These are phyloP conservation scores for Zelostemma sp. DNA, from an alignment of 1,140 invertebrate genomes.

Conservation along the genomic window DNA sequence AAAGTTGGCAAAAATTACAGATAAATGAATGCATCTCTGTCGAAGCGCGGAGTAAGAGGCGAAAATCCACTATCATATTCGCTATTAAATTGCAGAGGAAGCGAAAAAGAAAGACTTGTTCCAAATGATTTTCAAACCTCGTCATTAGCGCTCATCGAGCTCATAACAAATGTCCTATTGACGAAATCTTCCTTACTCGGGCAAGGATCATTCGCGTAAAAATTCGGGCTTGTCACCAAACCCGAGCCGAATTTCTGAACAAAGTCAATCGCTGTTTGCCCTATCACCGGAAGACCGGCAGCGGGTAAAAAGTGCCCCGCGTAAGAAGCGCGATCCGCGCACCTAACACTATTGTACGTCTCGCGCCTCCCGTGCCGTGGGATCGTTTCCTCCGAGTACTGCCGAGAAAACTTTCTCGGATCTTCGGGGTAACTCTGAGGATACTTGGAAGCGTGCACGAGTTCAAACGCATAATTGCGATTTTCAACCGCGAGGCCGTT, in stretches of 20 bases:
- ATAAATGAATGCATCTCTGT: too few relatives aligned
- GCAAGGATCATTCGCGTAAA: slow-evolving; percentile 18
- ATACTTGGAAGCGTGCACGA: slow-evolving; percentile 54
- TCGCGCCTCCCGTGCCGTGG: slow-evolving; percentile 44
- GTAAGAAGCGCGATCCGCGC: slow-evolving; percentile 50
- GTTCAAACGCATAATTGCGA: slow-evolving; percentile 54
- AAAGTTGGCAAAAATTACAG: too few relatives aligned
- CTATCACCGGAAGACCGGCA: slow-evolving; percentile 62
- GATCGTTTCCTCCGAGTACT: slow-evolving; percentile 60
- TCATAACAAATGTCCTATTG: slow-evolving; percentile 56
- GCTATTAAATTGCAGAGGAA: too few relatives aligned
- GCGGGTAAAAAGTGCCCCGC: slow-evolving; percentile 16
- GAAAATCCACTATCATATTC: too few relatives aligned
- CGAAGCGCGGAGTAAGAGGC: too few relatives aligned
- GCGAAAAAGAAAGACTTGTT: too few relatives aligned
- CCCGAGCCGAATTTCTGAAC: slow-evolving; percentile 64
- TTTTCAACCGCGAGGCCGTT: slow-evolving; percentile 58
- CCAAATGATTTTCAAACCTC: slow-evolving; percentile 49
- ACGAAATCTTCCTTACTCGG: slow-evolving; percentile 52
- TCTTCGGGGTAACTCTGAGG: slow-evolving; percentile 59
- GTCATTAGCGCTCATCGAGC: slow-evolving; percentile 58
- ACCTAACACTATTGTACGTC: slow-evolving; percentile 60
- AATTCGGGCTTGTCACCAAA: slow-evolving; percentile 48
- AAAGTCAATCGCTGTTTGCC: slow-evolving; percentile 60
- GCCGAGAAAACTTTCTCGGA: slow-evolving; percentile 58